Evolutionary conservation across 2,888 invertebrate species (phyloP), one percentile per base, ranked within the genome.

Genomic region (Hydrotaea cyrtoneurina): DNA sequence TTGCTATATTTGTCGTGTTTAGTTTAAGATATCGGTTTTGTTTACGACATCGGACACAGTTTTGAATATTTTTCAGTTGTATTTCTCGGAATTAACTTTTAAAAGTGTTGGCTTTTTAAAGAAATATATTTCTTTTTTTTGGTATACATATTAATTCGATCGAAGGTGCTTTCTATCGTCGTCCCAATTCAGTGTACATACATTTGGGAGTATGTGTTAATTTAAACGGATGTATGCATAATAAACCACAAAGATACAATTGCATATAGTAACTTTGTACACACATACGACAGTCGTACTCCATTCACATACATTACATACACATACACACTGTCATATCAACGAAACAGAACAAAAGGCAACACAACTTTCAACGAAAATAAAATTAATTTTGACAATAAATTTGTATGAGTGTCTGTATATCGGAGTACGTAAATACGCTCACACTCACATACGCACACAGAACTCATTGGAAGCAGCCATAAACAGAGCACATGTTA

Each of bases 351-450:
- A 50, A 50, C 50, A 50, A 50, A n/a, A 4, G 13, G 13, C 8
- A 39, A 10, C 39, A 39, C 57, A 57, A 80, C 17, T 59, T 75
- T 81, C 43, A 85, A 85, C 79, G 76, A 76, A 81, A 79, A 77
- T 76, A 76, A 85, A 85, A 85, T 85, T 85, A 85, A 85, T 85
- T 85, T 79, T 82, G 82, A 85, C 84, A 85, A 85, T 79, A 85
- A 85, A 85, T 69, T 79, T 82, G 73, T 77, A 74, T 77, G 79
- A 76, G 36, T 78, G 57, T 62, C 57, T 75, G 50, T 59, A 19
- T 46, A 50, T 66, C 59, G 13, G 7, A 39, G 39, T 39, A 39
- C 13, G 39, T 39, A 39, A 39, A 39, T 39, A 39, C 13, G 13
- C 39, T 8, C 39, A 39, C 39, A 39, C 11, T 8, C 26, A 76